Percentiles rank a stretch among this genome's conserved stretches.
Evolutionary conservation across 2,797 vertebrate species (phyloP).

Genomic region (Mus caroli): DNA sequence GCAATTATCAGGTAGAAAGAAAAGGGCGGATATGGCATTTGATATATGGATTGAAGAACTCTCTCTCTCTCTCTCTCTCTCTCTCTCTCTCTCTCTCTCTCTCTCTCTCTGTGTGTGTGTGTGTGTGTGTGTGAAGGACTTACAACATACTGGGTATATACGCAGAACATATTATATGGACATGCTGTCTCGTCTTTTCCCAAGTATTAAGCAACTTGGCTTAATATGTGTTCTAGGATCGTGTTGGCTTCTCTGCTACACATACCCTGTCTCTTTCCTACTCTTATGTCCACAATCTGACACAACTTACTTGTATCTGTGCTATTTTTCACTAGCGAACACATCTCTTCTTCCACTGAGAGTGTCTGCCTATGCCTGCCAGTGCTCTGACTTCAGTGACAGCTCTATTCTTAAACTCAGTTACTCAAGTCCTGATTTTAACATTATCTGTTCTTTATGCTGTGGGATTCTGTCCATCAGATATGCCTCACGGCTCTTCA

Average conservation of each 20-base stretch:
- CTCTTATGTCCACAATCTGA: not conserved
- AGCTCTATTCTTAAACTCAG: not conserved
- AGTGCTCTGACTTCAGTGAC: not conserved
- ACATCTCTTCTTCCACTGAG: not conserved
- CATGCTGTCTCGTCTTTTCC: not conserved
- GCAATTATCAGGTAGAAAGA: not conserved
- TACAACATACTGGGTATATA: not conserved
- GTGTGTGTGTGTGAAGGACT: not conserved
- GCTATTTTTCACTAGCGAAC: not conserved
- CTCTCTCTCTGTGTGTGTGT: not conserved
- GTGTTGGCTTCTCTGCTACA: rapidly evolving
- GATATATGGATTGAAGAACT: not conserved
- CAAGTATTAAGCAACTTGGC: not conserved
- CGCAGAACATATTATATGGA: not conserved
- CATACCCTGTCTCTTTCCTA: not conserved
- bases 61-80: too few species aligned
- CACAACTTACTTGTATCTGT: not conserved
- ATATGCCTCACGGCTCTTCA: not conserved
- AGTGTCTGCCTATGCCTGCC: not conserved
- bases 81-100: too few species aligned
- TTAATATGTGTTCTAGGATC: not conserved
- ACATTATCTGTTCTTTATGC: not conserved
- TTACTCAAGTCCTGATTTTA: not conserved
- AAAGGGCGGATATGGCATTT: not conserved
- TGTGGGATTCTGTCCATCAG: not conserved